phyloP scores from a whole-genome alignment of 2,113 vertebrate species.

The Ochotona princeps region DNA sequence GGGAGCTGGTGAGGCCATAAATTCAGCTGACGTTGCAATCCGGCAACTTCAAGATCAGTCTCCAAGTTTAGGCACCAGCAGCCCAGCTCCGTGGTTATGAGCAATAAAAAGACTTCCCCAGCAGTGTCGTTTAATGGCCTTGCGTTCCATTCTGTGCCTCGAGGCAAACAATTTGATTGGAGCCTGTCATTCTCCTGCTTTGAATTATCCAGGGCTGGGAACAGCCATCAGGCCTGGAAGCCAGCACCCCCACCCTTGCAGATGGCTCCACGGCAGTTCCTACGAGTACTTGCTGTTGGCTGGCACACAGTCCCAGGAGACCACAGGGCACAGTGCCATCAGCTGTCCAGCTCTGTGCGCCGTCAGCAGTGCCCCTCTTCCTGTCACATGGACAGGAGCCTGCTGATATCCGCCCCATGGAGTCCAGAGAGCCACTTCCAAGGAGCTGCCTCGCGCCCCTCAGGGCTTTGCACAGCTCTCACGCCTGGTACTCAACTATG shows the following conservation, averaged over 20 bases:
- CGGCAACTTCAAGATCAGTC: conserved; percentile 46
- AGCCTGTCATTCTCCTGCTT: conserved; percentile 57
- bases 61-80: conserved; percentile 26
- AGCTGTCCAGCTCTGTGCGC: background rate
- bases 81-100: conserved; percentile 19
- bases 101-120: conserved; percentile 39
- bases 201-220: conserved; percentile 58
- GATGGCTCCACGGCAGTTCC: background rate
- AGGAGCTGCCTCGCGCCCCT: background rate
- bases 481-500: conserved; percentile 35
- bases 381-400: background rate
- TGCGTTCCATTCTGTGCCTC: conserved; percentile 66
- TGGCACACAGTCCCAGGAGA: background rate
- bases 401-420: background rate
- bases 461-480: background rate
- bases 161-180: conserved; percentile 54
- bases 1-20: background rate
- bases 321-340: background rate
- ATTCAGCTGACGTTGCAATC: conserved; percentile 21
- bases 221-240: background rate
- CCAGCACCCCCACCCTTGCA: background rate
- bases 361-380: background rate
- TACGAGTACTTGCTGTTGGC: background rate
- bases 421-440: background rate
- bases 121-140: background rate